These are phyloP conservation scores for Tolmerus cingulatus DNA, from an alignment of 2,888 invertebrate species.

Conservation along the genomic window DNA sequence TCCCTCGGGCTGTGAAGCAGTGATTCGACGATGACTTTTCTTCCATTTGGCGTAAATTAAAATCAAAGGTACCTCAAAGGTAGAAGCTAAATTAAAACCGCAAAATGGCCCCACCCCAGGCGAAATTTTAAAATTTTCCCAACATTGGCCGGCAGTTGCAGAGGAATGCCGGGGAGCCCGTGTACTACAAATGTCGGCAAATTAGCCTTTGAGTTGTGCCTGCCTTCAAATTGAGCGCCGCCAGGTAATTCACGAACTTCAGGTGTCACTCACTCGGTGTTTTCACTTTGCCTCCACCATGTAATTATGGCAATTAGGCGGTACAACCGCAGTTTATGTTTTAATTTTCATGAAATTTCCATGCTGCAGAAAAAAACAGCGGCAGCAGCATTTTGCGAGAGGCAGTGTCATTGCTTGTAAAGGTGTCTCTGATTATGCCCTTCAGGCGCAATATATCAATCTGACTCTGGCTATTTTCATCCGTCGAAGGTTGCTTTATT, in stretches of 20 bases:
- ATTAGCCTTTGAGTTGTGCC: constrained; percentile 17
- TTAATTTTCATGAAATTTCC: constrained; percentile 13
- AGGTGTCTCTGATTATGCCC: constrained; percentile 2
- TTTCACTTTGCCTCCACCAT: constrained; percentile 9
- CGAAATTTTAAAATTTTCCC: not conserved
- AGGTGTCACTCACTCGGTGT: constrained; percentile 22
- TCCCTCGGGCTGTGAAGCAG: not conserved
- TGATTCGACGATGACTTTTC: not conserved
- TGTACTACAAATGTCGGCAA: constrained; percentile 24
- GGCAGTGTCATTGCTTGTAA: constrained; percentile 33
- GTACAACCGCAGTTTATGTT: constrained; percentile 17
- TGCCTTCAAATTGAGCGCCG: constrained; percentile 26
- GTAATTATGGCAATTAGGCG: constrained; percentile 26
- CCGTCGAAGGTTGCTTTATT: not conserved
- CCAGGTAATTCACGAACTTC: constrained; percentile 32
- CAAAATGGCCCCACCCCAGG: not conserved
- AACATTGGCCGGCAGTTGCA: not conserved
- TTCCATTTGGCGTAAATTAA: not conserved
- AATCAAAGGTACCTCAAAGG: not conserved
- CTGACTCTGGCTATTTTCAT: constrained; percentile 12
- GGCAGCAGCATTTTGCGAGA: not conserved
- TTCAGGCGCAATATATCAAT: constrained; percentile 23
- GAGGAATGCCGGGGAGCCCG: not conserved
- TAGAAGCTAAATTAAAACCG: not conserved
- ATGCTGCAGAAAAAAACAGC: not conserved